These are phyloP conservation scores for Magallana ariakensis DNA, from an alignment of 1,140 invertebrate genomes.

Conservation along the genomic window DNA sequence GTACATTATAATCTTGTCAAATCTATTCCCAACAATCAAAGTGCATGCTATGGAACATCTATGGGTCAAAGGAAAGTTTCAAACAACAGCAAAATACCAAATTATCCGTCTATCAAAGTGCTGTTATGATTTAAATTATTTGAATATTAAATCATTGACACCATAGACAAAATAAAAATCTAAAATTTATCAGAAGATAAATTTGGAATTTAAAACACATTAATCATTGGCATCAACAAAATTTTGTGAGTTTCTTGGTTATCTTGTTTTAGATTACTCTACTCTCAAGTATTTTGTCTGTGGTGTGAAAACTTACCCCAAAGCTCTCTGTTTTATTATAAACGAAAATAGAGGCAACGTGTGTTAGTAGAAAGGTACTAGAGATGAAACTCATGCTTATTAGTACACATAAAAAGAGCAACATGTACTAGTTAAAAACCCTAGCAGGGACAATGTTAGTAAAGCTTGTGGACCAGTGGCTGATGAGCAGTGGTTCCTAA, in stretches of 20 bases:
- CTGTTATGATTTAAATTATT: not conserved
- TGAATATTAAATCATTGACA: not conserved
- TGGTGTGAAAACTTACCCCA: slow-evolving; percentile 15
- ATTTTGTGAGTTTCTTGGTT: too few relatives aligned
- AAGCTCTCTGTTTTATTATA: slow-evolving; percentile 9
- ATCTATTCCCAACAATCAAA: too few relatives aligned
- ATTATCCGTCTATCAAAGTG: not conserved
- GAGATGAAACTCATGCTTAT: too few relatives aligned
- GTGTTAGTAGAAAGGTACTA: slow-evolving; percentile 3
- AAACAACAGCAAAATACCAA: not conserved
- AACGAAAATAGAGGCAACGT: not conserved
- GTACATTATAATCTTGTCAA: too few relatives aligned
- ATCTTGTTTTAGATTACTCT: too few relatives aligned
- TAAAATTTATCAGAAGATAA: not conserved
- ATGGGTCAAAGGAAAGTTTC: not conserved
- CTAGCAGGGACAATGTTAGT: not conserved
- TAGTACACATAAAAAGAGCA: too few relatives aligned
- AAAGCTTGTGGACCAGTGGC: too few relatives aligned
- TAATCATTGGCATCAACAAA: too few relatives aligned
- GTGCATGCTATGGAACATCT: not conserved
- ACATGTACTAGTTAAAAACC: not conserved
- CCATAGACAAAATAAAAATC: slow-evolving; percentile 2
- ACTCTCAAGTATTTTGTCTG: not conserved
- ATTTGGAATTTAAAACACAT: too few relatives aligned
- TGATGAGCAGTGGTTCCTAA: too few relatives aligned